Conservation (phyloP, 1,140 invertebrate genomes). For the Anagrus nilaparvatae region DNA sequence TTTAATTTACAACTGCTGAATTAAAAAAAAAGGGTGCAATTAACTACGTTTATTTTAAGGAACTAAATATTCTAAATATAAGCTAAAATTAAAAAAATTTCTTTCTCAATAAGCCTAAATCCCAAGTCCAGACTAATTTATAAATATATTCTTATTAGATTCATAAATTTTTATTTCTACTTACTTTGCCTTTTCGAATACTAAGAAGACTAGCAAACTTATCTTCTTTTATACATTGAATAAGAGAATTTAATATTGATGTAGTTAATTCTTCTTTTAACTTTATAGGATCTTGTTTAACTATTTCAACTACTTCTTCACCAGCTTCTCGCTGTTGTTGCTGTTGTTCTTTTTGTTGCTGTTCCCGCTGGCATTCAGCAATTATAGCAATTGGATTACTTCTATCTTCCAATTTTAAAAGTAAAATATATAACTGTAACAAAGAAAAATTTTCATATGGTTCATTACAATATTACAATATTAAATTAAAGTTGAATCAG, state of each 20-base stretch:
- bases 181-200: conserved; percentile 64
- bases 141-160: no score
- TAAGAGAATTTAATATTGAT: conserved; percentile 27
- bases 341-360: conserved; percentile 35
- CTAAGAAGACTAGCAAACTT: conserved; percentile 55
- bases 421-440: conserved; percentile 48
- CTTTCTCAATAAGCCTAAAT: no score
- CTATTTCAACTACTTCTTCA: conserved; percentile 3
- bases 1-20: no score
- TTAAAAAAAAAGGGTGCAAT: no score
- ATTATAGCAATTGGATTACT: conserved; percentile 59
- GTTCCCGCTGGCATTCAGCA: conserved; percentile 46
- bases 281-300: conserved; percentile 6
- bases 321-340: conserved; percentile 8
- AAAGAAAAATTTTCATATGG: conserved; percentile 3
- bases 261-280: conserved; percentile 15
- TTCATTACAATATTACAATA: neutral
- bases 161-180: conserved; percentile 9
- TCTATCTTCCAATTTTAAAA: conserved; percentile 63
- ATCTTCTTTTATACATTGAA: conserved; percentile 48
- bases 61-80: no score
- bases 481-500: no score
- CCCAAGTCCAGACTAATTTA: no score
- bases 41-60: no score
- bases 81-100: no score